Evolutionary conservation across 30 jellyfish, hydroid and myxozoan genomes (phyloP).

Genomic region (Turritopsis rubra): DNA sequence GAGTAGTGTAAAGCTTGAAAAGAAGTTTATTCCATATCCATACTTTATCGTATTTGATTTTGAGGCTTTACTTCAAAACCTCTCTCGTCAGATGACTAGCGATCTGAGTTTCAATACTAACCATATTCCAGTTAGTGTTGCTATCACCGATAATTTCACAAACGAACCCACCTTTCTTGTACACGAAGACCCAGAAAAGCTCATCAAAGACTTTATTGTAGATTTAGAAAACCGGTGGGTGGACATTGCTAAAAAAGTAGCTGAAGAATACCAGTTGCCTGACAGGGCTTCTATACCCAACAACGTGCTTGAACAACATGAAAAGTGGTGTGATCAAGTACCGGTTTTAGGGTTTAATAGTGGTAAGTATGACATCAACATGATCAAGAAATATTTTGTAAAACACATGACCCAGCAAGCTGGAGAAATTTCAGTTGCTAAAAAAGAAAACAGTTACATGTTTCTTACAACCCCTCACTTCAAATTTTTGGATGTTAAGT

Average conservation of each 20-base stretch:
- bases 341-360: constrained; percentile 30
- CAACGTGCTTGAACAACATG: not conserved
- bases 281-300: constrained; percentile 13
- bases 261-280: not conserved
- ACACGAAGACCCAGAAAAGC: constrained; percentile 13
- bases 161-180: constrained; percentile 18
- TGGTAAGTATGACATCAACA: constrained; percentile 19
- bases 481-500: constrained; percentile 21
- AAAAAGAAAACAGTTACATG: constrained; percentile 26
- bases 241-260: not conserved
- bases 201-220: not conserved
- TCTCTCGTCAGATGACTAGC: not conserved
- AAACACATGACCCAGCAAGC: not conserved
- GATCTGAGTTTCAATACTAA: not conserved
- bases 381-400: constrained; percentile 1
- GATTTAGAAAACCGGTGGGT: not conserved
- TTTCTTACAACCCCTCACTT: not conserved
- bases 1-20: not conserved
- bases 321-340: constrained; percentile 3
- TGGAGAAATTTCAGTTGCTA: constrained; percentile 21
- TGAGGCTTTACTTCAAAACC: constrained; percentile 5
- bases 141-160: constrained; percentile 2
- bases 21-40: constrained; percentile 22
- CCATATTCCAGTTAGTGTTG: constrained; percentile 19
- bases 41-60: constrained; percentile 23